phyloP scores from a whole-genome alignment of 2,797 vertebrate species.

The Odontamblyopus lacepedii region DNA sequence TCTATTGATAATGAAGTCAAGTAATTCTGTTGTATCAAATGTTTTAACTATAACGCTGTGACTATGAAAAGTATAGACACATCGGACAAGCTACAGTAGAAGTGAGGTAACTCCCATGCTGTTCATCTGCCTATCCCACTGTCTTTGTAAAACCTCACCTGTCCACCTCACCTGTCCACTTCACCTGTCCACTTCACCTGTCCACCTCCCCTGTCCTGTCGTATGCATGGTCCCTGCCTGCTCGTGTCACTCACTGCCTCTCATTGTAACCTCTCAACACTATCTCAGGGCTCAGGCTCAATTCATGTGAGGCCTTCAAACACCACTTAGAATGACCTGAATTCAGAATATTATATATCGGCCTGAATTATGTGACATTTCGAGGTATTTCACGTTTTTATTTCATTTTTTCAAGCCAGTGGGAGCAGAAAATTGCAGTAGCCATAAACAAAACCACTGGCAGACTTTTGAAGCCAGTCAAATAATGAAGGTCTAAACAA shows the following conservation, averaged over 20 bases:
- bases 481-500: background rate
- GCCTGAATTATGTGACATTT: background rate
- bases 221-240: constrained; percentile 52
- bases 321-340: constrained; percentile 17
- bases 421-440: background rate
- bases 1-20: constrained; percentile 3
- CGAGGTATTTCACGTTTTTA: background rate
- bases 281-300: constrained; percentile 72
- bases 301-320: constrained; percentile 51
- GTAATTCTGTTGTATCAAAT: background rate
- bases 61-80: constrained; percentile 3
- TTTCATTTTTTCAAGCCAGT: background rate
- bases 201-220: constrained; percentile 13
- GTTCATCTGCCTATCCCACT: constrained; percentile 19
- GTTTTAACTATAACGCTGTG: background rate
- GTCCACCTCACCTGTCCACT: background rate
- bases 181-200: no score
- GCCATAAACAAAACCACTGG: constrained; percentile 2
- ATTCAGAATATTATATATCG: background rate
- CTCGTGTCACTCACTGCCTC: constrained; percentile 43
- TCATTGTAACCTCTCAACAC: constrained; percentile 43
- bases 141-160: constrained; percentile 25
- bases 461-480: background rate
- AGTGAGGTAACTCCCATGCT: constrained; percentile 10
- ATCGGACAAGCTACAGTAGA: background rate